Conservation (phyloP, 2,888 invertebrate genomes). For the Tetragonisca angustula region DNA sequence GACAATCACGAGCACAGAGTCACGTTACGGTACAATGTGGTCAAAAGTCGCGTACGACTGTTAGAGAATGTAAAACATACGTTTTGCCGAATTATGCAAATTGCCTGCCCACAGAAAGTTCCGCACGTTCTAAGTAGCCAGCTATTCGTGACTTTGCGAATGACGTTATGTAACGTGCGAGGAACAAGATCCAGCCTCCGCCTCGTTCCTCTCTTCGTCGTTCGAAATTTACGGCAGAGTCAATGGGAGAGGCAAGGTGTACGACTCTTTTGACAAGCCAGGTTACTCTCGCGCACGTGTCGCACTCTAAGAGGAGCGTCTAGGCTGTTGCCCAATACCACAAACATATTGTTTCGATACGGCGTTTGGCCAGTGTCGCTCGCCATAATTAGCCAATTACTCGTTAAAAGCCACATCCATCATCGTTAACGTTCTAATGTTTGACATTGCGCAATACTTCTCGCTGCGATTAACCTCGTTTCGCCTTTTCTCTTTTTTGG, state of each 20-base stretch:
- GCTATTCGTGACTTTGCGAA: background rate
- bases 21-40: background rate
- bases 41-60: conserved; percentile 4
- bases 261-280: conserved; percentile 22
- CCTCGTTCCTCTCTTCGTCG: conserved; percentile 22
- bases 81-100: conserved; percentile 46
- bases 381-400: conserved; percentile 42
- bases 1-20: background rate
- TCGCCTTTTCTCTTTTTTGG: background rate
- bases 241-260: background rate
- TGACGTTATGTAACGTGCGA: conserved; percentile 46
- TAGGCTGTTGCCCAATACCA: conserved; percentile 47
- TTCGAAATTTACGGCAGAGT: conserved; percentile 28
- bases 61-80: background rate
- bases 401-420: background rate
- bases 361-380: conserved; percentile 23
- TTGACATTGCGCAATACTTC: background rate
- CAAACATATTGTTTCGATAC: conserved; percentile 13
- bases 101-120: conserved; percentile 36
- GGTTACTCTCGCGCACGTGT: conserved; percentile 33
- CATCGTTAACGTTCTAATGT: background rate
- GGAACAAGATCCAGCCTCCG: conserved; percentile 14
- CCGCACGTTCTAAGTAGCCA: conserved; percentile 21
- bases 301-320: conserved; percentile 21
- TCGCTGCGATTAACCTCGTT: background rate